These are phyloP conservation scores for Coreoperca whiteheadi DNA, from an alignment of 2,113 vertebrate species.

Conservation along the genomic window DNA sequence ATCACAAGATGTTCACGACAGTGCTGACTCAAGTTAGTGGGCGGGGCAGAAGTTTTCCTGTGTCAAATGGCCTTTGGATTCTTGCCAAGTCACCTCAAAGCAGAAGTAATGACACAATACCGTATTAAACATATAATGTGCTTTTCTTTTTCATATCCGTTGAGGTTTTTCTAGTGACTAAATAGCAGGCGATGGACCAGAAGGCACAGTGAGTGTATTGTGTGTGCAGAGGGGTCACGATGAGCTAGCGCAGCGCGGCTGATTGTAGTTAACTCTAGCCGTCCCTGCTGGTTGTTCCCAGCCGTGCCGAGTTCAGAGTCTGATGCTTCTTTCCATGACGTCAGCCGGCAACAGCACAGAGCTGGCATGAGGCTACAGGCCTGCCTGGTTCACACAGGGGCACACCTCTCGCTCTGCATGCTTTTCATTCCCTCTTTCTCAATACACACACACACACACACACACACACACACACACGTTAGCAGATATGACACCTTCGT, in stretches of 20 bases:
- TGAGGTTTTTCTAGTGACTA: slow-evolving; percentile 1
- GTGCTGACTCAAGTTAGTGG: neutral
- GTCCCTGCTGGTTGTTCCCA: slow-evolving; percentile 50
- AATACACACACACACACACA: slow-evolving; percentile 35
- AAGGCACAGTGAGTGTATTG: slow-evolving; percentile 33
- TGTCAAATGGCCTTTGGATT: slow-evolving; percentile 29
- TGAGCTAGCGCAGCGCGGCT: slow-evolving; percentile 26
- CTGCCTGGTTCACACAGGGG: slow-evolving; percentile 61
- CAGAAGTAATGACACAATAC: neutral
- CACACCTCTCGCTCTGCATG: slow-evolving; percentile 35
- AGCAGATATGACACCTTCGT: slow-evolving; percentile 2
- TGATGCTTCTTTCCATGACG: slow-evolving; percentile 81
- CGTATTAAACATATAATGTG: neutral
- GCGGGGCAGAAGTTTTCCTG: slow-evolving; percentile 16
- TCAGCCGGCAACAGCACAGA: slow-evolving; percentile 57
- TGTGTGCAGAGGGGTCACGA: slow-evolving; percentile 14
- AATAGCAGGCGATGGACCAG: neutral
- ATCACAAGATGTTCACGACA: neutral
- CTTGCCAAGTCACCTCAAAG: slow-evolving; percentile 9
- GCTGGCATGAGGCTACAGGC: slow-evolving; percentile 76
- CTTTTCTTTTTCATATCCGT: neutral
- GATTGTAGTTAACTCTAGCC: slow-evolving; percentile 44
- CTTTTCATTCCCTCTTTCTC: slow-evolving; percentile 1
- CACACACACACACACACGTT: slow-evolving; percentile 22
- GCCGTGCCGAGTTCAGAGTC: slow-evolving; percentile 65